Base-by-base conservation (phyloP, 1,140 invertebrate genomes). In the Carposina sasakii region DNA sequence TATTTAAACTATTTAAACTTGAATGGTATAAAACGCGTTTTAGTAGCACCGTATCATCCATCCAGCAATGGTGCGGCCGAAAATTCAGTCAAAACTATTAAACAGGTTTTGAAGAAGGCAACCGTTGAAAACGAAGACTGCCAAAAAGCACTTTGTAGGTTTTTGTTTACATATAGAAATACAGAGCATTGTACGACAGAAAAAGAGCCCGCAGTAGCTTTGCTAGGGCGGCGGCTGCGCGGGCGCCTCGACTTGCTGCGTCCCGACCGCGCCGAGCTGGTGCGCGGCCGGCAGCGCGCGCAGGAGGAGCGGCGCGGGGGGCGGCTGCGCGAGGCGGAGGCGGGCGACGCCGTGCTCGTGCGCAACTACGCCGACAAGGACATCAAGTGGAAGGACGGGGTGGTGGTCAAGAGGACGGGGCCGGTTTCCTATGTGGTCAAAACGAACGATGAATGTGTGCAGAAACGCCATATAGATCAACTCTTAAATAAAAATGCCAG, bases 131-230 rank as follows among this genome's bases (percentile, higher is more conserved):
- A 37, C 3, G 30, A 37, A 19, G 33, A 49, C 4, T 12, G 10
- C 1, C 19, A 28, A 22, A 28, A 22, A 24, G 33, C 50, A 33
- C 5, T 44, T 10, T 19, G 31, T 36, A 51, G 15, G n/a, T 51
- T 51, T 43, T 22, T 56, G 16, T 49, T 53, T 28, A 9, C 23
- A 10, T 63, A 58, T 20, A 22, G 40, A 20, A 52, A 52, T 36
- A 52, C 40, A 3, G 40, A 24, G n/a, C 49, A 52, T 20, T 36
- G 40, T n/a, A 52, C 40, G 1, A 52, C 40, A 21, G 28, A 23
- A 15, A 1, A 6, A 1, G 41, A 34, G 21, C 49, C 49, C 2
- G 40, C 40, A 3, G 49, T 45, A 23, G 30, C 33, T 1, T 6
- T 52, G 33, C 10, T 45, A 6, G 49, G 41, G 1, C 3, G 42